Evolutionary conservation across 2,888 invertebrate species (phyloP), one percentile per base, ranked within the genome.

Genomic region (Scelioninae gen. 1): DNA sequence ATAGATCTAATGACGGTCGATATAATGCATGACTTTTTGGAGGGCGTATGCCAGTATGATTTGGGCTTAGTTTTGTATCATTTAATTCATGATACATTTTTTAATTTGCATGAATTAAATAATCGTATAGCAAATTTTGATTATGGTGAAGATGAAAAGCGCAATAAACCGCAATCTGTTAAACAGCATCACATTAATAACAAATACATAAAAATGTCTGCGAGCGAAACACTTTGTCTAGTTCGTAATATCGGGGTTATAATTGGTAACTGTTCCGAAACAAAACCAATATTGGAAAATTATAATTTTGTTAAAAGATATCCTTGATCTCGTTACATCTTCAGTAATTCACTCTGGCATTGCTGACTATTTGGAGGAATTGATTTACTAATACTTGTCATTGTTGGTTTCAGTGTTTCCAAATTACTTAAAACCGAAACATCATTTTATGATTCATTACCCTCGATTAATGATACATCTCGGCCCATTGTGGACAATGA

Each of bases 341-440:
- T 56, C 49, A 23, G 60, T 66, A 8, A 9, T 85, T 32, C 31
- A 55, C 9, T 23, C 23, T 6, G 71, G 65, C 11, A 53, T 75
- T 72, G 55, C 66, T 51, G 47, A 55, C 71, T 63, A 49, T 38
- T 56, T 83, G 13, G 72, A 82, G 23, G 31, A 10, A 15, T 16
- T 83, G 4, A 72, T 85, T 0, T n/a, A 23, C 0, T 32, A 60
- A 13, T 84, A 84, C 40, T 78, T 78, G 32, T 15, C 16, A 55
- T 15, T 29, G 16, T 29, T 84, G 5, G 13, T 38, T 43, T n/a
- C 31, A 32, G 32, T 66, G 8, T 84, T 78, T 51, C 55, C 72
- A 7, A 29, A n/a, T 15, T 81, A 53, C 58, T 56, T 82, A 11
- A 84, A 76, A 56, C 79, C 71, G 3, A 82, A 85, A 66, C 79